phyloP scores from a whole-genome alignment of 2,888 invertebrate genomes.

The Gnatocerus cornutus region DNA sequence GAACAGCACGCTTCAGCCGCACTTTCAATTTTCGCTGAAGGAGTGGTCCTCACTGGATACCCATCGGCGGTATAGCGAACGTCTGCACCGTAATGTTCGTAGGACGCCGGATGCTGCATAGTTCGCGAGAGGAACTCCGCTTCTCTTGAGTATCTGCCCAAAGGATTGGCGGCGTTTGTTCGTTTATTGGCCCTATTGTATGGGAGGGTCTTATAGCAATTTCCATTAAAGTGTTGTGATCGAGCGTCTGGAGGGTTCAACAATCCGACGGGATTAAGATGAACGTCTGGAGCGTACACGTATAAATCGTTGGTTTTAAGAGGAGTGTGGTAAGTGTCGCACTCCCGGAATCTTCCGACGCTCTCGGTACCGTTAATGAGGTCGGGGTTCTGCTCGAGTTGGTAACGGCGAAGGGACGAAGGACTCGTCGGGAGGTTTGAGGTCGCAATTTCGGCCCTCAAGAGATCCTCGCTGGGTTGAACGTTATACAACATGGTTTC shows the following conservation, averaged over 20 bases:
- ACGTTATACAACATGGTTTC: slow-evolving; percentile 63
- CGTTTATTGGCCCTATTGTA: slow-evolving; percentile 78
- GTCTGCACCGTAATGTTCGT: slow-evolving; percentile 75
- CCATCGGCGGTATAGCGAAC: slow-evolving; percentile 87
- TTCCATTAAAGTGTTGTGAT: slow-evolving; percentile 61
- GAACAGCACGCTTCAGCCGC: slow-evolving; percentile 59
- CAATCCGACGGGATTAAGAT: slow-evolving; percentile 84
- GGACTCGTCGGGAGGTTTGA: slow-evolving; percentile 76
- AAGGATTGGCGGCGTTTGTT: slow-evolving; percentile 73
- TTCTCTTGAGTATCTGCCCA: slow-evolving; percentile 76
- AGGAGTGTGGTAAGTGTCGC: slow-evolving; percentile 45
- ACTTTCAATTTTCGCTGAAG: slow-evolving; percentile 59
- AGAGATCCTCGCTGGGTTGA: slow-evolving; percentile 59
- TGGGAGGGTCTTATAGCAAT: slow-evolving; percentile 85
- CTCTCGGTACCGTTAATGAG: slow-evolving; percentile 85
- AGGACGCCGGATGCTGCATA: slow-evolving; percentile 68
- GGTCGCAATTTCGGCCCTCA: slow-evolving; percentile 61
- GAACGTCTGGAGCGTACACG: slow-evolving; percentile 79
- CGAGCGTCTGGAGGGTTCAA: slow-evolving; percentile 70
- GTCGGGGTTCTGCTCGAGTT: slow-evolving; percentile 83
- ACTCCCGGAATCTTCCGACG: slow-evolving; percentile 64
- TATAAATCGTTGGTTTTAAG: slow-evolving; percentile 71
- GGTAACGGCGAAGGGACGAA: slow-evolving; percentile 72
- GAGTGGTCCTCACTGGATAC: slow-evolving; percentile 74
- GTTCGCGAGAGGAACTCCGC: slow-evolving; percentile 77